Evolutionary conservation across 2,888 invertebrate genomes (phyloP).

Genomic region (Mimumesa dahlbomi): DNA sequence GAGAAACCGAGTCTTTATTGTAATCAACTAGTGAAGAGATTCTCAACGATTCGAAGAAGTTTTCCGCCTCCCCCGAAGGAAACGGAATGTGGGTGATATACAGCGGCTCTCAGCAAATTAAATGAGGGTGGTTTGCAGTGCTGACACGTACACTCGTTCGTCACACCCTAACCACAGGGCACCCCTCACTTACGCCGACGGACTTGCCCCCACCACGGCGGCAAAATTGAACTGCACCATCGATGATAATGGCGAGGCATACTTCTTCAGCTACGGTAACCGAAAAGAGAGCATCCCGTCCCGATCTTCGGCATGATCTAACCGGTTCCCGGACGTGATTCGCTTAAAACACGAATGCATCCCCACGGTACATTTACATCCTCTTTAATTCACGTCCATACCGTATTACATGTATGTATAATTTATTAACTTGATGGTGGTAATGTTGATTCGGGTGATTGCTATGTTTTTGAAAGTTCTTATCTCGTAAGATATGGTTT

Average conservation of each 20-base stretch:
- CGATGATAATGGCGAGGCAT: conserved; percentile 66
- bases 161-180: conserved; percentile 65
- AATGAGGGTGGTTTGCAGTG: conserved; percentile 71
- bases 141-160: conserved; percentile 71
- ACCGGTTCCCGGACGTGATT: conserved; percentile 58
- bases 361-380: conserved; percentile 30
- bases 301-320: conserved; percentile 32
- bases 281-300: conserved; percentile 41
- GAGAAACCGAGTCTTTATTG: conserved; percentile 35
- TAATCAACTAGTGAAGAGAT: conserved; percentile 50
- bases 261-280: conserved; percentile 48
- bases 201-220: conserved; percentile 9
- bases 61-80: conserved; percentile 30
- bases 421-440: no score
- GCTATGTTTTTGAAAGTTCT: no score
- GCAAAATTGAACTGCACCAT: conserved; percentile 64
- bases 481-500: no score
- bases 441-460: no score
- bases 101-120: conserved; percentile 70
- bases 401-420: no score
- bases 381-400: conserved; percentile 33
- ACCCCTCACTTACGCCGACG: conserved; percentile 48
- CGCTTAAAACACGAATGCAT: neutral
- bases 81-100: conserved; percentile 61
- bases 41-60: conserved; percentile 28